phyloP scores from a whole-genome alignment of 2,888 invertebrate genomes.

The Macrophya annulata region DNA sequence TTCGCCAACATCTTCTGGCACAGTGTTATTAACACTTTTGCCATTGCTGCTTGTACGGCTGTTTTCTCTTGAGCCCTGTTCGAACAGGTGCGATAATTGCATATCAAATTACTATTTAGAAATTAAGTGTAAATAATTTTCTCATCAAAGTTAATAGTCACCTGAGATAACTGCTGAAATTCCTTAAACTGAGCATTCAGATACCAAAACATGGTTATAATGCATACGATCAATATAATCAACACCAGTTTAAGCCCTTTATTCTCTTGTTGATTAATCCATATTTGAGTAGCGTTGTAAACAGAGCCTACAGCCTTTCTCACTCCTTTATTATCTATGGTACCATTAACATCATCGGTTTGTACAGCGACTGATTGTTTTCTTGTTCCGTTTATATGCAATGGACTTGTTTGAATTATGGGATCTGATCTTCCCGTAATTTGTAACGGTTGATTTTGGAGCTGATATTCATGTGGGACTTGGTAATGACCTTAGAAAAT shows the following conservation, averaged over 20 bases:
- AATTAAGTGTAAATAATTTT: conserved; percentile 26
- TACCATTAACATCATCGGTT: conserved; percentile 60
- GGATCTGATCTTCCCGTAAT: conserved; percentile 77
- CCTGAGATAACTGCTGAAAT: conserved; percentile 77
- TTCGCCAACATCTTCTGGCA: conserved; percentile 84
- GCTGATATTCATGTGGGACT: conserved; percentile 74
- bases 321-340: conserved; percentile 66
- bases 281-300: conserved; percentile 79
- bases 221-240: conserved; percentile 85
- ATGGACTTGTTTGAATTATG: conserved; percentile 67
- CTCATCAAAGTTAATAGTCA: conserved; percentile 58
- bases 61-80: conserved; percentile 75
- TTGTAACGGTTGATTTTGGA: conserved; percentile 74
- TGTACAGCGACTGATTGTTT: conserved; percentile 62
- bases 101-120: neutral
- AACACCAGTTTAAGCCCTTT: conserved; percentile 87
- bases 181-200: conserved; percentile 86
- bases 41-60: conserved; percentile 73
- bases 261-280: conserved; percentile 90
- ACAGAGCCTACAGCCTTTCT: conserved; percentile 63
- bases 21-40: conserved; percentile 74
- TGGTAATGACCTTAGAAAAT: conserved; percentile 72
- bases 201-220: conserved; percentile 89
- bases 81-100: conserved; percentile 60
- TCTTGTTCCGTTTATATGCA: conserved; percentile 63